Percentiles rank a stretch among this genome's conserved stretches.
phyloP scores from a whole-genome alignment of 2,888 invertebrate species.

The Thumatha senex region DNA sequence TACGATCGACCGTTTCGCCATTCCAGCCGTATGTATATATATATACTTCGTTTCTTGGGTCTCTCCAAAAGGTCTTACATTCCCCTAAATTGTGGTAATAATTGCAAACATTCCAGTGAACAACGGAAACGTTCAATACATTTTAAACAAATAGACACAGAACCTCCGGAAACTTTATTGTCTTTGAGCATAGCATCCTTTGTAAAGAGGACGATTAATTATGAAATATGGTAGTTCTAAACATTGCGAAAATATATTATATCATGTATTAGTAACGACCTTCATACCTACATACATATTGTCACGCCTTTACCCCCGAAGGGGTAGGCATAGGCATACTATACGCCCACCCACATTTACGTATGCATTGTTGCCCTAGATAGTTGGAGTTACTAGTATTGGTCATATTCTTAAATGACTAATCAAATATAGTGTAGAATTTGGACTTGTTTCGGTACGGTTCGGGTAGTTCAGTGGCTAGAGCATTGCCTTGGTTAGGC shows the following conservation, averaged over 20 bases:
- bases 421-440: too few species aligned
- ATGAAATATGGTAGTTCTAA: conserved; percentile 24
- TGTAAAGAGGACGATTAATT: conserved; percentile 15
- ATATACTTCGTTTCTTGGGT: not conserved
- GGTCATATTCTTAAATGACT: too few species aligned
- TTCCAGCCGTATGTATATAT: not conserved
- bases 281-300: too few species aligned
- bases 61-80: not conserved
- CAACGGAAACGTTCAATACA: not conserved
- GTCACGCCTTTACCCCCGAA: too few species aligned
- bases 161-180: conserved; percentile 5
- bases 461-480: too few species aligned
- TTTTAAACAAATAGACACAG: not conserved
- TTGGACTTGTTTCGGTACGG: too few species aligned
- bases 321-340: too few species aligned
- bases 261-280: not conserved
- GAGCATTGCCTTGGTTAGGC: too few species aligned
- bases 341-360: too few species aligned
- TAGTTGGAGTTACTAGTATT: too few species aligned
- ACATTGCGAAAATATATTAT: conserved; percentile 12
- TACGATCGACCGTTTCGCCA: too few species aligned
- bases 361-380: too few species aligned
- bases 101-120: not conserved
- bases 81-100: not conserved
- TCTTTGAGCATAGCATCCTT: conserved; percentile 2